These are phyloP conservation scores for Aphis craccivora DNA, from an alignment of 1,140 invertebrate species.

Conservation along the genomic window DNA sequence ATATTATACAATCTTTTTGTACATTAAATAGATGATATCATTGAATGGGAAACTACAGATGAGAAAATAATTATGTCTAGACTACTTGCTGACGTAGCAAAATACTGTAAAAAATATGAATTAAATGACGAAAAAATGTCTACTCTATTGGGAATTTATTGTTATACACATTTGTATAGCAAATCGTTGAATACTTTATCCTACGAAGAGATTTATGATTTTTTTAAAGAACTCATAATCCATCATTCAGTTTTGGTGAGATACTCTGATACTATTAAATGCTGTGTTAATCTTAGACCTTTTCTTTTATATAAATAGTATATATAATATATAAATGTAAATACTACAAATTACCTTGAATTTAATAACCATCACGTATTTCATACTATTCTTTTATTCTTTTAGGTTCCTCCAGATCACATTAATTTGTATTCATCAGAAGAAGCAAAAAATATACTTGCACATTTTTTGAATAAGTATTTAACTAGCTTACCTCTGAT, in stretches of 20 bases:
- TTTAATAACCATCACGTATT: neutral
- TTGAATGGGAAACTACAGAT: neutral
- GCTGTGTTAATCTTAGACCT: neutral
- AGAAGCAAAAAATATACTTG: neutral
- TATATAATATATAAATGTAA: neutral
- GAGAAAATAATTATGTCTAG: slow-evolving; percentile 15
- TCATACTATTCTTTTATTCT: neutral
- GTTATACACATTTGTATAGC: neutral
- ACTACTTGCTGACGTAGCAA: slow-evolving; percentile 5
- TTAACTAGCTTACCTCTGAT: slow-evolving; percentile 28
- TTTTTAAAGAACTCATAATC: slow-evolving; percentile 40
- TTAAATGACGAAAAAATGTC: slow-evolving; percentile 39
- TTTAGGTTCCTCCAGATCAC: slow-evolving; percentile 18
- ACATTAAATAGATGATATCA: neutral
- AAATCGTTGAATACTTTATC: neutral
- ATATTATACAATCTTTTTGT: neutral
- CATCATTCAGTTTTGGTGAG: slow-evolving; percentile 42
- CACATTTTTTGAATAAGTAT: slow-evolving; percentile 33
- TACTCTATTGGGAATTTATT: slow-evolving; percentile 32
- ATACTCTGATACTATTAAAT: neutral
- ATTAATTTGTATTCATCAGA: neutral
- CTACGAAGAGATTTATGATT: neutral
- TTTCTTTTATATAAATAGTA: neutral
- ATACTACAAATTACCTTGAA: neutral
- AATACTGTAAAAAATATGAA: neutral